Evolutionary conservation across 2,113 vertebrate genomes (phyloP).

Genomic region (Reinhardtius hippoglossoides): DNA sequence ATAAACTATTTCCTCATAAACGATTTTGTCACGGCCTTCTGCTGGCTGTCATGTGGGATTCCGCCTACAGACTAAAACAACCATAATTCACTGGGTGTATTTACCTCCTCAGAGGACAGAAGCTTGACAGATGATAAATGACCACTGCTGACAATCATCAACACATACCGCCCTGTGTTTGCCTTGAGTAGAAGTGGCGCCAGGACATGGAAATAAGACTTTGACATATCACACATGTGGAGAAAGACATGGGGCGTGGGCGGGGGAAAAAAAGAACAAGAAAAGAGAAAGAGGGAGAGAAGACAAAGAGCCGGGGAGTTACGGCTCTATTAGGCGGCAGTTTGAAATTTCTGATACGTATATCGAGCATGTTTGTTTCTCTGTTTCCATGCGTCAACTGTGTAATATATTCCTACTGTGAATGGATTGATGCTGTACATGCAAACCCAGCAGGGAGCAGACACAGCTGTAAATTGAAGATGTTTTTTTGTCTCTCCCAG

Average conservation of each 20-base stretch:
- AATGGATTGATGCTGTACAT: conserved; percentile 72
- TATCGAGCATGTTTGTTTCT: conserved; percentile 67
- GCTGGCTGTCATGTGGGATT: conserved; percentile 88
- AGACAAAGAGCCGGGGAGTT: conserved; percentile 13
- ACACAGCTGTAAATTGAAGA: conserved; percentile 60
- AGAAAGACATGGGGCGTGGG: conserved; percentile 85
- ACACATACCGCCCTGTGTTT: conserved; percentile 88
- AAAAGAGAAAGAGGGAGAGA: conserved; percentile 10
- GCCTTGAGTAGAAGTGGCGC: conserved; percentile 92
- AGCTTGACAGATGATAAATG: conserved; percentile 97
- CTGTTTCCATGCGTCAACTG: conserved; percentile 51
- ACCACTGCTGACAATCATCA: conserved; percentile 94
- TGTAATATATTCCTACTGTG: conserved; percentile 61
- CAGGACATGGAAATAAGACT: conserved; percentile 91
- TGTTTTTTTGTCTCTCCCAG: conserved; percentile 35
- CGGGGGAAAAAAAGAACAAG: conserved; percentile 11
- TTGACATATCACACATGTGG: conserved; percentile 86
- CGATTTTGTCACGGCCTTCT: conserved; percentile 84
- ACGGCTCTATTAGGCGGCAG: conserved; percentile 75
- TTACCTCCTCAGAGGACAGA: conserved; percentile 91
- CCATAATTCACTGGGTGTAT: conserved; percentile 93
- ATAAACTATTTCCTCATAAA: conserved; percentile 83
- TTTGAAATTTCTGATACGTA: conserved; percentile 78
- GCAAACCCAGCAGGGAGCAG: conserved; percentile 62
- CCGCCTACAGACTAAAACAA: conserved; percentile 90